These are phyloP conservation scores for Serranochromis macrocephalus DNA, from an alignment of 2,113 vertebrate species.

Conservation along the genomic window DNA sequence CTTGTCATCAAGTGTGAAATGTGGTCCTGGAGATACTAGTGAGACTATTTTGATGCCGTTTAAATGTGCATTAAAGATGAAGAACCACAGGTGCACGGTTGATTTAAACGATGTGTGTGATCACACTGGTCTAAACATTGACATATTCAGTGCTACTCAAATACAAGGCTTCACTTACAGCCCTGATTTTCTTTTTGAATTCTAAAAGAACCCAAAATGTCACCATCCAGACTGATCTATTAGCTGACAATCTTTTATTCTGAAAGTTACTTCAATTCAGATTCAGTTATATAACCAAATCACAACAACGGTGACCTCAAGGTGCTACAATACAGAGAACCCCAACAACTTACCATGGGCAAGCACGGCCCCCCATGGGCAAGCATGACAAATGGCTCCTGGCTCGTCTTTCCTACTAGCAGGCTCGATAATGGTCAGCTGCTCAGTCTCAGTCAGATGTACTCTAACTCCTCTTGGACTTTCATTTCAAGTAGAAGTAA, in stretches of 20 bases:
- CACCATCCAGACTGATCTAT: neutral
- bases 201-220: fast-evolving
- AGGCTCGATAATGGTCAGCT: neutral
- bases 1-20: neutral
- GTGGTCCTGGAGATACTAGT: neutral
- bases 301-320: neutral
- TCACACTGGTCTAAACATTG: neutral
- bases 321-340: neutral
- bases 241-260: neutral
- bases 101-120: neutral
- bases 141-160: neutral
- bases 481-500: neutral
- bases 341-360: neutral
- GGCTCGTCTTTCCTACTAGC: neutral
- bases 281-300: neutral
- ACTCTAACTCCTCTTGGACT: neutral
- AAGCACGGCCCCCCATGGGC: neutral
- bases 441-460: neutral
- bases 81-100: neutral
- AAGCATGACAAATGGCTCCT: neutral
- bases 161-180: neutral
- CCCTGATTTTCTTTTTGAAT: neutral
- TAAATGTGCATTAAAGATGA: neutral
- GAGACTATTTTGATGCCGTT: neutral
- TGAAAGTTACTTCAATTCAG: neutral